Conservation (phyloP, 2,888 invertebrate genomes). For the Baronia brevicornis region DNA sequence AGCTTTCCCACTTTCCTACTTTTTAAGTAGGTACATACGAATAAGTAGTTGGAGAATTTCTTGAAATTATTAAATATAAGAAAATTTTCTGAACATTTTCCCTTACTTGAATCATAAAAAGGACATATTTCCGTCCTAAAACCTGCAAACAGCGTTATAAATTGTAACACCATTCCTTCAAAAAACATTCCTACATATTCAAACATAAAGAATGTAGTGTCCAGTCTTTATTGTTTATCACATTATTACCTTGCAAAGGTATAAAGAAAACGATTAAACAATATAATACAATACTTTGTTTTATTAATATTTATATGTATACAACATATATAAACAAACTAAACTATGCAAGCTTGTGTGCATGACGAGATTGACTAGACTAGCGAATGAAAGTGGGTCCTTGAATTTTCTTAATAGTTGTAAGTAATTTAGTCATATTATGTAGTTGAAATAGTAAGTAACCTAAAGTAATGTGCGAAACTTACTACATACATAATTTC, state of each 20-base stretch:
- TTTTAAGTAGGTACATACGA: constrained; percentile 50
- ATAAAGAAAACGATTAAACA: constrained; percentile 60
- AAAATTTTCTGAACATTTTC: constrained; percentile 56
- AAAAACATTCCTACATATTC: constrained; percentile 32
- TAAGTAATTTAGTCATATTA: too few relatives aligned
- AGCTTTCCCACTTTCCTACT: constrained; percentile 53
- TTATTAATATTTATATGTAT: too few relatives aligned
- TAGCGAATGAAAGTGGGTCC: too few relatives aligned
- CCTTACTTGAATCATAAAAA: constrained; percentile 38
- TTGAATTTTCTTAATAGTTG: too few relatives aligned
- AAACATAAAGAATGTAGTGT: constrained; percentile 48
- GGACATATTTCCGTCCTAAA: constrained; percentile 62
- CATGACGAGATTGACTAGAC: too few relatives aligned
- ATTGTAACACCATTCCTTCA: constrained; percentile 31
- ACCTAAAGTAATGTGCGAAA: too few relatives aligned
- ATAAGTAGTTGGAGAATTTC: constrained; percentile 60
- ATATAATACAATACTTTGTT: constrained; percentile 24
- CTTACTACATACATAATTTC: too few relatives aligned
- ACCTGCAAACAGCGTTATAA: constrained; percentile 38
- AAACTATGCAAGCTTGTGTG: too few relatives aligned
- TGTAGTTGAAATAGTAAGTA: too few relatives aligned
- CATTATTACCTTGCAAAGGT: constrained; percentile 66
- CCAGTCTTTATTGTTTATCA: constrained; percentile 57
- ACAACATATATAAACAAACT: too few relatives aligned
- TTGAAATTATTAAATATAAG: constrained; percentile 65